Base-by-base conservation (phyloP, 2,113 vertebrate genomes). In the Vicugna pacos region DNA sequence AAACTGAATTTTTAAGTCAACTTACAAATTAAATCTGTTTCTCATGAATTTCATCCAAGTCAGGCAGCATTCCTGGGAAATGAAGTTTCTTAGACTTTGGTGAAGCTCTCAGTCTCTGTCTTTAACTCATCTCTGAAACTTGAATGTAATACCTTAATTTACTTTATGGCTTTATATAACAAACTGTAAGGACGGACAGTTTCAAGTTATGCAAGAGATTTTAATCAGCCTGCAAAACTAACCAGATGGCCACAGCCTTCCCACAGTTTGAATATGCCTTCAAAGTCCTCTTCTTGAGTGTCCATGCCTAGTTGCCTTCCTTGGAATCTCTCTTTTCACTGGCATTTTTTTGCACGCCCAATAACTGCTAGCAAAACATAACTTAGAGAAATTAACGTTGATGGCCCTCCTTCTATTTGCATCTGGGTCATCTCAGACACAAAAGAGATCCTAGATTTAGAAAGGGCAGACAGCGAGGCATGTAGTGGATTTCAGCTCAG, bases 141-240 rank as follows among this genome's bases (percentile, higher is more conserved):
- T 28, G 60, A 72, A 50, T 15, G 94, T 89, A 73, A 52, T 56
- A 56, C 79, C 54, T 89, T 89, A 90, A 92, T 92, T 93, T 58
- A 89, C 50, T 90, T 93, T 87, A 65, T 81, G 80, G 92, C 9
- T 77, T 96, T 70, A 46, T 15, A 24, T 85, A 89, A 85, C 73
- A 92, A 86, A 64, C 24, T 5, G 11, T 81, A 52, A 88, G 32
- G 56, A 38, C 0, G 0, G 52, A 77, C 38, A 79, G n/a, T 5
- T 42, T 77, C 50, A 77, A 79, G 22, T 89, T 84, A 84, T 26
- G 2, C 10, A 8, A 42, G 70, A 89, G 16, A 62, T 94, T 93
- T 54, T 30, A 6, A 20, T 46, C 48, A 90, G 48, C 72, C n/a
- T 76, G 3, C 7, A 22, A 93, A 96, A 85, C 32, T 38, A 84